These are phyloP conservation scores for Alexandromys fortis DNA, from an alignment of 2,113 vertebrate species.

Conservation along the genomic window DNA sequence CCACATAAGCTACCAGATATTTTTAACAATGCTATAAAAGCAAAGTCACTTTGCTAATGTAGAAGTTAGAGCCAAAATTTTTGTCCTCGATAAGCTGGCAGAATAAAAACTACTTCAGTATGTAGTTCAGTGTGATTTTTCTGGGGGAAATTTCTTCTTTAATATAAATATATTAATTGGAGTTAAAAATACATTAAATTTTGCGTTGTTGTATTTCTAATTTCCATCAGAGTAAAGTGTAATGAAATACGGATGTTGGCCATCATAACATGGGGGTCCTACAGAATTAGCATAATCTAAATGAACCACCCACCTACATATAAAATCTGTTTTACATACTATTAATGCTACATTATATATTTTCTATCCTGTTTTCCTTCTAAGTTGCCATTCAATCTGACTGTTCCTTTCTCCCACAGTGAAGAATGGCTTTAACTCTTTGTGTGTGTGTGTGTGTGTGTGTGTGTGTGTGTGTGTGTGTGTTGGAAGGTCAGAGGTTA, in stretches of 20 bases:
- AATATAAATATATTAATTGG: not conserved
- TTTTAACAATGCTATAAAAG: constrained; percentile 2
- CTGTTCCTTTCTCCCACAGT: not conserved
- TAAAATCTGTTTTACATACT: not conserved
- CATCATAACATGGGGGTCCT: not conserved
- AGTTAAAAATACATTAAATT: not conserved
- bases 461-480: not conserved
- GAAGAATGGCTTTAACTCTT: not conserved
- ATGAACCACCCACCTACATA: not conserved
- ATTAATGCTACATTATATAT: not conserved
- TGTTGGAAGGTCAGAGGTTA: not conserved
- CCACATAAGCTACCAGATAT: not conserved
- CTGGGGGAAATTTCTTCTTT: not conserved
- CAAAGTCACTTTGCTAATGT: not conserved
- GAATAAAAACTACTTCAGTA: not conserved
- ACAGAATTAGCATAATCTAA: not conserved
- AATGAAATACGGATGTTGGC: not conserved
- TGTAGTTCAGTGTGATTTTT: not conserved
- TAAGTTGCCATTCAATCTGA: not conserved
- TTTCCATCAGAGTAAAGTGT: not conserved
- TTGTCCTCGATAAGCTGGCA: not conserved
- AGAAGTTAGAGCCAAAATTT: not conserved
- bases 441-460: not conserved
- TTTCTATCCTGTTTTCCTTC: not conserved
- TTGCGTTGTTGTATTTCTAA: not conserved